Conservation (phyloP, 2,888 invertebrate species). For the Aphodius sticticus region DNA sequence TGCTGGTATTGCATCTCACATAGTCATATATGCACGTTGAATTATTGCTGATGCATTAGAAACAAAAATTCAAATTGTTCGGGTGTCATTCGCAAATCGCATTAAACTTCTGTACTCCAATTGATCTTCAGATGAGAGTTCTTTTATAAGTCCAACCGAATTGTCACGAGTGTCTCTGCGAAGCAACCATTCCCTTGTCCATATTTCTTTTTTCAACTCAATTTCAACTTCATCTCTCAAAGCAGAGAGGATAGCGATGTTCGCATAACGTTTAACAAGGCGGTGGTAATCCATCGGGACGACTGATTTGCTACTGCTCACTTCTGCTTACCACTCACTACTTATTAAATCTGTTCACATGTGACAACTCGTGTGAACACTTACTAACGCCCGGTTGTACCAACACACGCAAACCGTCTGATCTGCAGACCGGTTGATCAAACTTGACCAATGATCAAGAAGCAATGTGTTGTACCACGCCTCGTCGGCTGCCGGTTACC, state of each 20-base stretch:
- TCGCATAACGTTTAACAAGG: neutral
- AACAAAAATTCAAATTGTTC: conserved; percentile 14
- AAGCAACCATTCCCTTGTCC: conserved; percentile 7
- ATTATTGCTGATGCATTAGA: neutral
- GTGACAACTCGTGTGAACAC: neutral
- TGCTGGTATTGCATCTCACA: conserved; percentile 6
- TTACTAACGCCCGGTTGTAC: neutral
- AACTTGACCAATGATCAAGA: neutral
- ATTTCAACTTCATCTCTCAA: neutral
- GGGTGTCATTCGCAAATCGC: conserved; percentile 5
- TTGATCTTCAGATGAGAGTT: conserved; percentile 8
- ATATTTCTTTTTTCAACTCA: neutral
- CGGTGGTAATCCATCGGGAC: neutral
- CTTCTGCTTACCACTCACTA: conserved; percentile 4
- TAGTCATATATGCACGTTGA: neutral
- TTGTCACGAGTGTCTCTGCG: conserved; percentile 5
- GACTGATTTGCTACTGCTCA: conserved; percentile 4
- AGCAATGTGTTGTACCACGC: neutral
- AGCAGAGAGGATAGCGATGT: neutral
- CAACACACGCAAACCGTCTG: neutral
- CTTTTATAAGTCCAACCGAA: conserved; percentile 5
- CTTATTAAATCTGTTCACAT: neutral
- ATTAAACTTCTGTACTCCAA: conserved; percentile 8
- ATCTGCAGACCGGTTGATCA: neutral
- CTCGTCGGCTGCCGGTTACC: neutral